Evolutionary conservation across 2,888 invertebrate genomes (phyloP), one percentile per base, ranked within the genome.

Genomic region (Lepidocyrtoides sp.): DNA sequence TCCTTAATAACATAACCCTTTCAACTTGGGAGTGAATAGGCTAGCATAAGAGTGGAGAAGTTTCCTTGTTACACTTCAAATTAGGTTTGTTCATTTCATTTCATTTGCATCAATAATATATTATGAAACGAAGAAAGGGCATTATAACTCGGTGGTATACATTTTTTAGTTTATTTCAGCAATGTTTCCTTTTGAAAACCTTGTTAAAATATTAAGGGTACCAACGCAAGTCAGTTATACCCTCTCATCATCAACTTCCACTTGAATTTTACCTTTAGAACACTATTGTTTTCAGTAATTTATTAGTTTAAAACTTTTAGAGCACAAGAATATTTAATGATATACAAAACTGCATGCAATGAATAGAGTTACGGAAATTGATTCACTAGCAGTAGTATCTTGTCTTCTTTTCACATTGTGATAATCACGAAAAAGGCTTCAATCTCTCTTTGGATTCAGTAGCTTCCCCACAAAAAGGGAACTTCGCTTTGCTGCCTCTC

Each of bases 51-150:
- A 72, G n/a, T 14, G 23, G 8, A 36, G 12, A 72, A 72, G 44
- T 72, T 72, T 72, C 41, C 41, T 72, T 72, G 72, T 72, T 72
- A 72, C 48, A 44, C 44, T 17, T 72, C 23, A 72, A 72, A 72
- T 72, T 72, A 72, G 72, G 72, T 72, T 72, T 72, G 41, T 48
- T 72, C 72, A 44, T 72, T 72, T 72, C 72, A 72, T 44, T 44
- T n/a, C n/a, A n/a, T n/a, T n/a, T 41, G 20, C 72, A 72, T 72
- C 14, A 72, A 72, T 72, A 72, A 41, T 72, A 44, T 41, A 72
- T 72, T 72, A 17, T 20, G 63, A 7, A n/a, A 63, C 60, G 41
- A 69, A 36, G 69, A 20, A 17, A 69, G 2, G 41, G 69, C 2
- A 63, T 7, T 41, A 41, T 10, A 10, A 54, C 2, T 23, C 4